These are phyloP conservation scores for Agapornis roseicollis DNA, from an alignment of 2,113 vertebrate species.

Conservation along the genomic window DNA sequence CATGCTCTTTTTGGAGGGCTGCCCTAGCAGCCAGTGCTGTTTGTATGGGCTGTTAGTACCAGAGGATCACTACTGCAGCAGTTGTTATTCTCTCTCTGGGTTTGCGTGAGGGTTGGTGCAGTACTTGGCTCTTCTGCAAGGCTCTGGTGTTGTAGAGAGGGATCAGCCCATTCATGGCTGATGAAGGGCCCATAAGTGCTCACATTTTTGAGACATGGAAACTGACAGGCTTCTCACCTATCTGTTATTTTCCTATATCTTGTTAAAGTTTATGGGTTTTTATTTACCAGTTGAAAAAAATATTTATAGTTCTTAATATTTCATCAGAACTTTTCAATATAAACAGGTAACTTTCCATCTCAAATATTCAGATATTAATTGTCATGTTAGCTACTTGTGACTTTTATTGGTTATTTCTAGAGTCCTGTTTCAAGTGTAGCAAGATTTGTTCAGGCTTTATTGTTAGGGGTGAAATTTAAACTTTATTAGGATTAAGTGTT, in stretches of 20 bases:
- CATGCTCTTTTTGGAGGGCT: neutral
- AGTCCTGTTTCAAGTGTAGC: conserved; percentile 38
- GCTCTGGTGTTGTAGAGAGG: neutral
- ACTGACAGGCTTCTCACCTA: neutral
- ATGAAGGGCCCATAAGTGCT: rapidly evolving
- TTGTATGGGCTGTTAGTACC: neutral
- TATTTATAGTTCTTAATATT: neutral
- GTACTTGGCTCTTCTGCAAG: rapidly evolving
- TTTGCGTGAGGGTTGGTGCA: rapidly evolving
- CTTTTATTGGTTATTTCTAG: conserved; percentile 38
- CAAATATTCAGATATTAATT: conserved; percentile 11
- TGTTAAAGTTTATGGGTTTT: neutral
- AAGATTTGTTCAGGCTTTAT: conserved; percentile 45
- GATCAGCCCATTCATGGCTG: neutral
- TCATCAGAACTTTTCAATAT: neutral
- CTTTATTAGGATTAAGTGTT: conserved; percentile 73
- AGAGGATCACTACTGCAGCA: neutral
- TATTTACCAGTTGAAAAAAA: neutral
- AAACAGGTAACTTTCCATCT: neutral
- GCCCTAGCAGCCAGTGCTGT: neutral
- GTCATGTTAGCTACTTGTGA: neutral
- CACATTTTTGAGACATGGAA: neutral
- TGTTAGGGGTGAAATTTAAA: conserved; percentile 66
- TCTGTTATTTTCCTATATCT: neutral
- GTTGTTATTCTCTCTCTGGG: neutral